These are phyloP conservation scores for Cryptomyrus ogoouensis DNA, from an alignment of 2,113 vertebrate genomes.

Conservation along the genomic window DNA sequence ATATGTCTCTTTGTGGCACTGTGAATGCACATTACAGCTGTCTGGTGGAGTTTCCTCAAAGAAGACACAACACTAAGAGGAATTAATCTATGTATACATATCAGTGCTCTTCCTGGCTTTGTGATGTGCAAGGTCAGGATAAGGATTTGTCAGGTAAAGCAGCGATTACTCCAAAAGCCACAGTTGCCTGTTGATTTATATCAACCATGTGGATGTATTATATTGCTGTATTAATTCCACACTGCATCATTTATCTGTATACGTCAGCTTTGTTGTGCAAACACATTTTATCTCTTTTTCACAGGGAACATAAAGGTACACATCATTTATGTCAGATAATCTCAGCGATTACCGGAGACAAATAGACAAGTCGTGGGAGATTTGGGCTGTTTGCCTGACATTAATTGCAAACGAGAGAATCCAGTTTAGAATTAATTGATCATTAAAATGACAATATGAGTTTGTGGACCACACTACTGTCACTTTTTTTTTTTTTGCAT, in stretches of 20 bases:
- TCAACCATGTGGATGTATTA: conserved; percentile 18
- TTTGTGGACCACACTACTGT: not conserved
- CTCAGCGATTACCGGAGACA: conserved; percentile 28
- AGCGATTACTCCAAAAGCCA: conserved; percentile 8
- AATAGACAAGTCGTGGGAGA: conserved; percentile 26
- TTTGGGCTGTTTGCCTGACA: conserved; percentile 28
- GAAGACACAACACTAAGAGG: conserved; percentile 1
- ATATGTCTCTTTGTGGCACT: not conserved
- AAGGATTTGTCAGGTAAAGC: conserved; percentile 17
- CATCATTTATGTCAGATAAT: conserved; percentile 30
- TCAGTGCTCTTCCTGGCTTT: conserved; percentile 3
- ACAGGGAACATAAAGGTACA: conserved; percentile 24
- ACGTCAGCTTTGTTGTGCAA: conserved; percentile 24
- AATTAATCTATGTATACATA: conserved; percentile 13
- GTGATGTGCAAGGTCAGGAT: conserved; percentile 11
- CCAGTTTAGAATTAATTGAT: conserved; percentile 27
- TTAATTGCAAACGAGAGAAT: conserved; percentile 29
- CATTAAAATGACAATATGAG: conserved; percentile 21
- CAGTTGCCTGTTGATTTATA: conserved; percentile 24
- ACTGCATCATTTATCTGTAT: conserved; percentile 15
- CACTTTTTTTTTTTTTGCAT: not conserved
- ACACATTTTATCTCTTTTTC: conserved; percentile 19
- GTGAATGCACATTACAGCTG: not conserved
- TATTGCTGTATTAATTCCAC: conserved; percentile 18
- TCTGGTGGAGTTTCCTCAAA: not conserved